These are phyloP conservation scores for Dinomys branickii DNA, from an alignment of 2,113 vertebrate species.

Conservation along the genomic window DNA sequence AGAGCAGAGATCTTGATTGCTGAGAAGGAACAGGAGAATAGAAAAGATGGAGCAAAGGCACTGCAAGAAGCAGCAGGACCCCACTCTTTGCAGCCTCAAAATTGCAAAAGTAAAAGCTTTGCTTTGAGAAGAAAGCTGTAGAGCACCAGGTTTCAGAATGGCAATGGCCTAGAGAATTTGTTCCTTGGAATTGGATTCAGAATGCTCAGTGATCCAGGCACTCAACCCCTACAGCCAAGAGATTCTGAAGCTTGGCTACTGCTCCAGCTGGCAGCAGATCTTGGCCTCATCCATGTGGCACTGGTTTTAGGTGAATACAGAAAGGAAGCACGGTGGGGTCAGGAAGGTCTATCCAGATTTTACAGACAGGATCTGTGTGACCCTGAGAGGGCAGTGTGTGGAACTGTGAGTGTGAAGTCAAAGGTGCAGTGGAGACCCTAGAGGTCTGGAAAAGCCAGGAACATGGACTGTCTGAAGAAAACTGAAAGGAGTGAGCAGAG, in stretches of 20 bases:
- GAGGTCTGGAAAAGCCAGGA: neutral
- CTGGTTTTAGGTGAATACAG: neutral
- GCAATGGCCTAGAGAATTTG: no score
- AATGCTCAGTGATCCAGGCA: neutral
- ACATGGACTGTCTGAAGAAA: neutral
- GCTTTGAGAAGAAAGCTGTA: no score
- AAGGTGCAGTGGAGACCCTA: neutral
- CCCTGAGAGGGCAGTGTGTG: neutral
- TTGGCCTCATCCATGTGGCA: neutral
- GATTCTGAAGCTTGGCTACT: neutral
- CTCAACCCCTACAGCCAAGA: neutral
- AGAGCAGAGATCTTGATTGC: no score
- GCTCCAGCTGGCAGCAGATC: neutral
- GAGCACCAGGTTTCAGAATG: no score
- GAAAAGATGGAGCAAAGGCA: no score
- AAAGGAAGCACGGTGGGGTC: neutral
- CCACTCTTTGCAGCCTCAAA: no score
- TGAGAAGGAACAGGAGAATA: no score
- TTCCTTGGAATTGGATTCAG: no score
- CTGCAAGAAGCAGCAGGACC: no score
- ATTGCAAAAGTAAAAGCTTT: no score
- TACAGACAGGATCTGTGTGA: neutral
- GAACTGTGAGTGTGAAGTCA: neutral
- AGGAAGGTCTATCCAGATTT: neutral
- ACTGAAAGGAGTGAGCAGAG: neutral